These are phyloP conservation scores for Habroteleia sp. DNA, from an alignment of 2,888 invertebrate species.

Conservation along the genomic window DNA sequence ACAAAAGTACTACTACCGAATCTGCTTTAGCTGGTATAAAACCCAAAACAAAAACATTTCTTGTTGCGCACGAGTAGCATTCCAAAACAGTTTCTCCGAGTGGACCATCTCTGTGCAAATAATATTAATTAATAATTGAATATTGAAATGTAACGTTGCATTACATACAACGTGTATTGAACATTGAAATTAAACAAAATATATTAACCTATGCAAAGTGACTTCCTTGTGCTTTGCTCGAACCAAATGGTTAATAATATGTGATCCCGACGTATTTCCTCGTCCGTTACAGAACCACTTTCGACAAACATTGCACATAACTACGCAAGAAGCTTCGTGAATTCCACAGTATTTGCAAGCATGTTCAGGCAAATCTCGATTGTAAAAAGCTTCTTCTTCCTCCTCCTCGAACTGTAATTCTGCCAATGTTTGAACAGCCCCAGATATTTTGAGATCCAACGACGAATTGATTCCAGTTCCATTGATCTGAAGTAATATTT, in stretches of 20 bases:
- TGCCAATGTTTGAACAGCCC: slow-evolving; percentile 88
- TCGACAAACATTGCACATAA: slow-evolving; percentile 98
- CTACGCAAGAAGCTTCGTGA: slow-evolving; percentile 97
- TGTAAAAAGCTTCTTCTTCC: slow-evolving; percentile 94
- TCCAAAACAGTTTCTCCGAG: slow-evolving; percentile 98
- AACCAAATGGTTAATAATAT: slow-evolving; percentile 99
- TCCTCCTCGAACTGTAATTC: slow-evolving; percentile 98
- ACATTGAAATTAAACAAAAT: no score
- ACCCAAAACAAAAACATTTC: slow-evolving; percentile 98
- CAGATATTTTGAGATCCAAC: slow-evolving; percentile 84
- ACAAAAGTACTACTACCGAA: slow-evolving; percentile 97
- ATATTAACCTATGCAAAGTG: slow-evolving; percentile 88
- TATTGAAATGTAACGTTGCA: no score
- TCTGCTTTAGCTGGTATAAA: slow-evolving; percentile 99
- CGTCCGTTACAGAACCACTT: slow-evolving; percentile 99
- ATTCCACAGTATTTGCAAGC: slow-evolving; percentile 99
- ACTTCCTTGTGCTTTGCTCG: slow-evolving; percentile 99
- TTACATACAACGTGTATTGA: no score
- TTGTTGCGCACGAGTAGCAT: slow-evolving; percentile 98
- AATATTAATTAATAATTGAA: no score
- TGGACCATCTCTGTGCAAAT: slow-evolving; percentile 90
- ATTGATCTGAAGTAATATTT: slow-evolving; percentile 53
- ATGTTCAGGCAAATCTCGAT: slow-evolving; percentile 95
- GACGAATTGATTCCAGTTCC: slow-evolving; percentile 79
- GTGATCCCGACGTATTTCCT: slow-evolving; percentile 98